These are phyloP conservation scores for Acanthococcus lagerstroemiae DNA, from an alignment of 2,888 invertebrate species.

Conservation along the genomic window DNA sequence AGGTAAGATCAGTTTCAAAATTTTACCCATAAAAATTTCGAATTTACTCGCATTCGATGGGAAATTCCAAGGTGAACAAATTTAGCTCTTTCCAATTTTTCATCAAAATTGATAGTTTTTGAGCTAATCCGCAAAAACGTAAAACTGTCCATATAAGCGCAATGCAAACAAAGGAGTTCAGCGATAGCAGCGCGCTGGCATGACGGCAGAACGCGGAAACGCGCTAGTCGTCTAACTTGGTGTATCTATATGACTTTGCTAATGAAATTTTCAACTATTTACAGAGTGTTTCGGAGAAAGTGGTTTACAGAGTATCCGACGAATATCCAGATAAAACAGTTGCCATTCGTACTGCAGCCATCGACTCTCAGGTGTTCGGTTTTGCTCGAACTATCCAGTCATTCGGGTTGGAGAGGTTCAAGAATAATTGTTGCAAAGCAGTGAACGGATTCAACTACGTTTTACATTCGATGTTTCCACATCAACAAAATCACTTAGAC, in stretches of 20 bases:
- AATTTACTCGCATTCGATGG: too few species aligned
- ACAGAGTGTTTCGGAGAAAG: constrained; percentile 82
- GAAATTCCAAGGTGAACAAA: too few species aligned
- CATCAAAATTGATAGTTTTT: too few species aligned
- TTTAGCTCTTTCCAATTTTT: too few species aligned
- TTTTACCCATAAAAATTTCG: too few species aligned
- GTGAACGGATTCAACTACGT: constrained; percentile 77
- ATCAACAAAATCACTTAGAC: constrained; percentile 18
- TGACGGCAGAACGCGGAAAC: too few species aligned
- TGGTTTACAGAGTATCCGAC: constrained; percentile 65
- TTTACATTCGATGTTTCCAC: constrained; percentile 53
- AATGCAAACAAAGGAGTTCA: too few species aligned
- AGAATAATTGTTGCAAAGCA: constrained; percentile 74
- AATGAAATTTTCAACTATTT: constrained; percentile 37
- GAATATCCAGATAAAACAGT: constrained; percentile 62
- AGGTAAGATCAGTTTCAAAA: too few species aligned
- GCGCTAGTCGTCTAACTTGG: neutral
- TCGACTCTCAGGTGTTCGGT: constrained; percentile 79
- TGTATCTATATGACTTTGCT: neutral
- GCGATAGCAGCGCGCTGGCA: too few species aligned
- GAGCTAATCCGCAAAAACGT: too few species aligned
- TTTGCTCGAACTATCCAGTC: constrained; percentile 78
- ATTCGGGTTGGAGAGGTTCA: constrained; percentile 81
- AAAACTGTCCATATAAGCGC: too few species aligned
- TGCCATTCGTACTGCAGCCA: constrained; percentile 74